phyloP scores from a whole-genome alignment of 2,797 vertebrate genomes.

The Sebastes nivosus region DNA sequence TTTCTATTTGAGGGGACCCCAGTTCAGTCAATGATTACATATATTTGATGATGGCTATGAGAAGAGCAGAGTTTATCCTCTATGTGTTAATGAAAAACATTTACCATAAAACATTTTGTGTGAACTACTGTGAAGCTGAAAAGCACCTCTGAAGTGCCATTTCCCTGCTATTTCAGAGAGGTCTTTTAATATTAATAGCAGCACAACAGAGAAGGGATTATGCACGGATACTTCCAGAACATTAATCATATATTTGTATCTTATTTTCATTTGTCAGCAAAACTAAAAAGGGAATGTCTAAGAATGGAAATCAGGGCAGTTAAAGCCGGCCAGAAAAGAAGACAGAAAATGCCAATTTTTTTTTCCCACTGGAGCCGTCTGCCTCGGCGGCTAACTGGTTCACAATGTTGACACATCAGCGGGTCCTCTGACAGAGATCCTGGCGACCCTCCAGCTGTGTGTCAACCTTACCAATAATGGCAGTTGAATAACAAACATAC shows the following conservation, averaged over 20 bases:
- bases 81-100: neutral
- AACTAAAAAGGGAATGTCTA: slow-evolving; percentile 42
- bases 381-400: slow-evolving; percentile 29
- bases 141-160: slow-evolving; percentile 12
- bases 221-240: neutral
- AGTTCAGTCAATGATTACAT: neutral
- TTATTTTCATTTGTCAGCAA: slow-evolving; percentile 37
- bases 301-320: slow-evolving; percentile 49
- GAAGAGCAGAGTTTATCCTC: neutral
- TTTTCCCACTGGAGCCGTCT: neutral
- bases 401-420: slow-evolving; percentile 40
- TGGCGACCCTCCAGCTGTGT: slow-evolving; percentile 64
- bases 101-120: neutral
- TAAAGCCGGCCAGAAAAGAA: slow-evolving; percentile 8
- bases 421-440: slow-evolving; percentile 11
- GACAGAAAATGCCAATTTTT: slow-evolving; percentile 14
- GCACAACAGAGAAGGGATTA: neutral
- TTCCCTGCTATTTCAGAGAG: neutral
- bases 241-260: slow-evolving; percentile 29
- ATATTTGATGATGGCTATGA: neutral
- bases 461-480: slow-evolving; percentile 63
- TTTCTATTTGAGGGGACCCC: neutral
- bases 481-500: slow-evolving; percentile 68
- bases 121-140: neutral
- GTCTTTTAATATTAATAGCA: slow-evolving; percentile 32